Base-by-base conservation (phyloP, 2,113 vertebrate species). In the Dryoscopus gambensis region DNA sequence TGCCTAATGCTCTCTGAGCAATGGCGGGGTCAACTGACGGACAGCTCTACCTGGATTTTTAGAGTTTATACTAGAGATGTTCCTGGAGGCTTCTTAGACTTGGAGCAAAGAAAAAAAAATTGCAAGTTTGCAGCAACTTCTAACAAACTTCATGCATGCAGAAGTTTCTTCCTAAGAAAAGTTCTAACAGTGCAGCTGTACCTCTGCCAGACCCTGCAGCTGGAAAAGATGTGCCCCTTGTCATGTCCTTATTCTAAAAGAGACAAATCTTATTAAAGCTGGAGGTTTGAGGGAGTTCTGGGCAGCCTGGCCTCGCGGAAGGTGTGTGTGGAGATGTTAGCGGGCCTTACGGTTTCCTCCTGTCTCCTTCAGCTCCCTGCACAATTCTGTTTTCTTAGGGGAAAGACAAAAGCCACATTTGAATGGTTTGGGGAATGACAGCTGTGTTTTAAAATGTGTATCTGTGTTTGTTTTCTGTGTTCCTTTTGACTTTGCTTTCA, bases 1-100 rank as follows among this genome's bases (percentile, higher is more conserved):
- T 87, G 71, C 82, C 84, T 80, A 60, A 90, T 95, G 89, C 33
- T 94, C 67, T 57, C 40, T 69, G 71, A 77, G 64, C 53, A 22
- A 37, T 33, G 7, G 15, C 18, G 3, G 74, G 80, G 74, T 74
- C 74, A 35, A 28, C 27, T 49, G 88, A 69, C 0, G 5, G 82
- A 70, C 53, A 59, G 49, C 60, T 67, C 42, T n/a, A 11, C 57
- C 78, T 50, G 16, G 5, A 18, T 11, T 46, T 84, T 46, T 4
- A 22, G 62, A 60, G 31, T 65, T 85, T n/a, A 3, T 40, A 1
- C 64, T 70, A 44, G 28, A 35, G 69, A 40, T 18, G 17, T 46
- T 62, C 4, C 37, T 31, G 24, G 31, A 57, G 74, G 7, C 10
- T 74, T 12, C 31, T 47, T 13, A 57, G 49, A 21, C 37, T 84